Conservation (phyloP, 2,888 invertebrate genomes). For the Nudaria mundana region DNA sequence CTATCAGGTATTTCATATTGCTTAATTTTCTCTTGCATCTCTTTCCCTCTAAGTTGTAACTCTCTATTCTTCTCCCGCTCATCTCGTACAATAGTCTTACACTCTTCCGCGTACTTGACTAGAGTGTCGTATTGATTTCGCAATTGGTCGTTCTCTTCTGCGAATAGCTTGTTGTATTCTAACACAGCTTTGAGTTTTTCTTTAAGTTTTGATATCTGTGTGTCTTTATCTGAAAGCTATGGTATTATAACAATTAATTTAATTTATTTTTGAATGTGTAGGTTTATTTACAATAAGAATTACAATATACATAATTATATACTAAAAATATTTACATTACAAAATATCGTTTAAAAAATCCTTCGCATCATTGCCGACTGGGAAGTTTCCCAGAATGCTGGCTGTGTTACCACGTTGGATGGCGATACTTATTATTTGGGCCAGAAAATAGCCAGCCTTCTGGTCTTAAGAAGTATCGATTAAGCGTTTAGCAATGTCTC, state of each 20-base stretch:
- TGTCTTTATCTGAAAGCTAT: slow-evolving; percentile 82
- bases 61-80: slow-evolving; percentile 59
- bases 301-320: no score
- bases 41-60: slow-evolving; percentile 55
- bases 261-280: no score
- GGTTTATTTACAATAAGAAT: no score
- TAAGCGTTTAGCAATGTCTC: no score
- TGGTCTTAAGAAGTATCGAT: no score
- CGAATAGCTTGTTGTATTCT: slow-evolving; percentile 82
- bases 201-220: slow-evolving; percentile 81
- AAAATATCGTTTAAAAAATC: no score
- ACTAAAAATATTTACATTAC: no score
- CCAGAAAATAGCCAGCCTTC: no score
- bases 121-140: slow-evolving; percentile 74
- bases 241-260: slow-evolving; percentile 4
- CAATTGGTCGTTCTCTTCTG: slow-evolving; percentile 82
- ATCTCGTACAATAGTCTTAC: slow-evolving; percentile 71
- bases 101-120: slow-evolving; percentile 73
- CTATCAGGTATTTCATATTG: slow-evolving; percentile 64
- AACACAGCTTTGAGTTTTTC: slow-evolving; percentile 82
- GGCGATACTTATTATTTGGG: no score
- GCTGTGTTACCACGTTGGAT: no score
- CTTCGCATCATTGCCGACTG: no score
- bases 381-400: no score
- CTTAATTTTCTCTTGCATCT: slow-evolving; percentile 59